Percentiles rank a stretch among this genome's conserved stretches.
These are phyloP conservation scores for Cyclura pinguis DNA, from an alignment of 2,797 vertebrate genomes.

Conservation along the genomic window DNA sequence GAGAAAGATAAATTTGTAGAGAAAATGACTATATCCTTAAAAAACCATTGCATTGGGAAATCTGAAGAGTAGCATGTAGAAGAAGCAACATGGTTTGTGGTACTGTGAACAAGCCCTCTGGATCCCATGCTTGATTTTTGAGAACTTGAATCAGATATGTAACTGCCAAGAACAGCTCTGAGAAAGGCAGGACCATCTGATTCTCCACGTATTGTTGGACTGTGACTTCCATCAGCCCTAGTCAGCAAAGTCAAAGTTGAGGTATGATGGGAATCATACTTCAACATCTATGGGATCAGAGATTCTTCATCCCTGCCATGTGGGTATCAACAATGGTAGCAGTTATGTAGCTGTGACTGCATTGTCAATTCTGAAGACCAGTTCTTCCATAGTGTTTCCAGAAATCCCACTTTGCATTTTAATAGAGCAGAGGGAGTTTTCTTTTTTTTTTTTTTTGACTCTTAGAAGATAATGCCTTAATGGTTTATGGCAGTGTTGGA, in stretches of 20 bases:
- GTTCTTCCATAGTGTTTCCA: not conserved
- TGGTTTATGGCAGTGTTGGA: not conserved
- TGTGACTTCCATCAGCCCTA: not conserved
- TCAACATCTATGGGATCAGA: not conserved
- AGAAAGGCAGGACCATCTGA: not conserved
- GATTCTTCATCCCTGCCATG: not conserved
- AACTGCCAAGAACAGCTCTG: not conserved
- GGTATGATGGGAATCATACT: not conserved
- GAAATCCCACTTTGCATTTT: not conserved
- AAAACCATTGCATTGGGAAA: not conserved
- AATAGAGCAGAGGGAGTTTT: not conserved
- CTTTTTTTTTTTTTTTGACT: not conserved
- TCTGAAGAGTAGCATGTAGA: not conserved
- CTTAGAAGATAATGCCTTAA: not conserved
- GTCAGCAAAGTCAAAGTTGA: not conserved
- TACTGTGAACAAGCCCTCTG: not conserved
- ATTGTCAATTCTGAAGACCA: not conserved
- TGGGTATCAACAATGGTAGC: not conserved
- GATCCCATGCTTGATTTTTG: not conserved
- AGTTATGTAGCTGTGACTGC: not conserved
- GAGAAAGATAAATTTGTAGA: constrained; percentile 86
- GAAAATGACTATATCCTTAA: constrained; percentile 88
- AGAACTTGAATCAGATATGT: not conserved
- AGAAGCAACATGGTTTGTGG: not conserved
- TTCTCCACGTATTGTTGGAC: not conserved